Evolutionary conservation across 2,113 vertebrate genomes (phyloP).

Genomic region (Rousettus leschenaultii): DNA sequence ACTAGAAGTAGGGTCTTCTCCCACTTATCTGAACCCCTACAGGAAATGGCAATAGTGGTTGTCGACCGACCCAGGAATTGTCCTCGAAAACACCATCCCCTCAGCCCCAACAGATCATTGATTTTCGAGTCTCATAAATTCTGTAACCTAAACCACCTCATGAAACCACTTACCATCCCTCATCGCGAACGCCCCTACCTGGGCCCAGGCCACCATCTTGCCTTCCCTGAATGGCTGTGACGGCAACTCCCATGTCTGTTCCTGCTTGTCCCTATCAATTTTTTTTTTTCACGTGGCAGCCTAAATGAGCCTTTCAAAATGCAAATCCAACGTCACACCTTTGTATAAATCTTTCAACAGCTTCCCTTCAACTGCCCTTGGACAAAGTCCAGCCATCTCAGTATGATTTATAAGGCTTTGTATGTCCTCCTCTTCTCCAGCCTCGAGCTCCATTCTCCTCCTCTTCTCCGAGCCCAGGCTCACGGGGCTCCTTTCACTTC

Average conservation of each 20-base stretch:
- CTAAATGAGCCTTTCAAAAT: not conserved
- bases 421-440: not conserved
- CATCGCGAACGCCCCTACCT: not conserved
- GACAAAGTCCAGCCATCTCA: not conserved
- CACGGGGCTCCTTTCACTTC: not conserved
- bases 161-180: not conserved
- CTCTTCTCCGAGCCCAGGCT: not conserved
- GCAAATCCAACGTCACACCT: not conserved
- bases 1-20: accelerated
- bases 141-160: not conserved
- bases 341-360: not conserved
- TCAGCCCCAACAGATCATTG: not conserved
- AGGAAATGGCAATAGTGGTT: not conserved
- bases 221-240: not conserved
- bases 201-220: not conserved
- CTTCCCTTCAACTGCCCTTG: not conserved
- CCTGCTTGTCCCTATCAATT: not conserved
- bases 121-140: not conserved
- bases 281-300: not conserved
- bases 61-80: not conserved
- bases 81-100: not conserved
- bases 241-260: not conserved
- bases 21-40: not conserved
- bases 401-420: not conserved
- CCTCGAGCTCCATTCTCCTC: not conserved